Percentiles rank a stretch among this genome's conserved stretches.
phyloP scores from a whole-genome alignment of 2,888 invertebrate genomes.

The Tetranychus piercei region DNA sequence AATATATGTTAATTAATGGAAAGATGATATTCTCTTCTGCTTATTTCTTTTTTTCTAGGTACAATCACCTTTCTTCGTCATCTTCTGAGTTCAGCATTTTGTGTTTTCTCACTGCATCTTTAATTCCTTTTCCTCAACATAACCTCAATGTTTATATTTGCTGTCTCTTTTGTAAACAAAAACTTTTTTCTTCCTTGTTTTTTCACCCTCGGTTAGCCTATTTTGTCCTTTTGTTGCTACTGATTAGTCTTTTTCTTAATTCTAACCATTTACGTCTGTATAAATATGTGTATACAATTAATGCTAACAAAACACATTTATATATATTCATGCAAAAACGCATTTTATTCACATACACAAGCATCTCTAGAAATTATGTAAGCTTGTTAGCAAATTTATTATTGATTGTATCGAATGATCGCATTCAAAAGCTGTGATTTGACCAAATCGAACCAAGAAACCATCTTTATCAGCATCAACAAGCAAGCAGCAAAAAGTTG shows the following conservation, averaged over 20 bases:
- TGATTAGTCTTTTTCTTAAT: not conserved
- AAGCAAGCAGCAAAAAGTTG: not conserved
- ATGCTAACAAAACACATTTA: not conserved
- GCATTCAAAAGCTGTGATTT: not conserved
- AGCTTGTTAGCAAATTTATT: not conserved
- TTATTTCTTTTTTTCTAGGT: not conserved
- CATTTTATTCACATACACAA: not conserved
- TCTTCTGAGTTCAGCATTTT: not conserved
- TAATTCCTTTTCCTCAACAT: not conserved
- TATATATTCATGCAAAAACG: not conserved
- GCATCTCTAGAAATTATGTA: not conserved
- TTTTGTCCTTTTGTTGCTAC: not conserved
- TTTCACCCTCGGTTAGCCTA: not conserved
- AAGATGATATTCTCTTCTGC: not conserved
- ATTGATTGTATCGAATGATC: not conserved
- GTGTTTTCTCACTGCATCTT: not conserved
- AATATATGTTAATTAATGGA: not conserved
- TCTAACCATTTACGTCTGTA: not conserved
- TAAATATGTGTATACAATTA: not conserved
- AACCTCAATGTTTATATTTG: not conserved
- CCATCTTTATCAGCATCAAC: not conserved
- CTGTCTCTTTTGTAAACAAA: not conserved
- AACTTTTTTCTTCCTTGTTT: not conserved
- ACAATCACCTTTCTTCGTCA: not conserved
- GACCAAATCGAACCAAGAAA: not conserved